Evolutionary conservation across 2,113 vertebrate species (phyloP), one percentile per base, ranked within the genome.

Genomic region (Zapus hudsonius): DNA sequence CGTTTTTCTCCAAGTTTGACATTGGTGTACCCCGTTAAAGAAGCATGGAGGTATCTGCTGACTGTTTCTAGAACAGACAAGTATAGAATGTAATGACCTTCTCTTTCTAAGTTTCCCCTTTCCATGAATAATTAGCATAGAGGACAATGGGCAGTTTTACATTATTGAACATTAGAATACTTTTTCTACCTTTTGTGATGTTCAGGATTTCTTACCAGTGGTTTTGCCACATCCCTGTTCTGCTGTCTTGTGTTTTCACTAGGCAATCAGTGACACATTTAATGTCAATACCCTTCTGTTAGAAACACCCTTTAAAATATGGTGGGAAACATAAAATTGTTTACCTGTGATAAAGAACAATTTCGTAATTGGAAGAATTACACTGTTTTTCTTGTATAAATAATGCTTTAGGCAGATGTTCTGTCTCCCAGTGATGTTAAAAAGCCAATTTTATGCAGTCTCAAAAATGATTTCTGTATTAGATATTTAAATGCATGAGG

Each of bases 401-500:
- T 95, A 92, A 93, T 88, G 93, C 94, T 82, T 86, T 90, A 70
- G 92, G 52, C 0, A 67, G 91, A 85, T 95, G 96, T 96, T 96
- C 96, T 95, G 93, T 93, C 75, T 90, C 59, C 57, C 38, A 76
- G 74, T 87, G 91, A 92, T 87, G 79, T 93, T 93, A 79, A 73
- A 95, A 84, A 95, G 81, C 59, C 87, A 91, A 96, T 94, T 87
- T 94, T 83, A 92, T 93, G 89, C 93, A 92, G 78, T 57, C 90
- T 92, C 93, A 94, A 94, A n/a, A 96, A 80, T 94, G 89, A 84
- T 93, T 95, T 95, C 93, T 98, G 95, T 97, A 94, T 95, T 97
- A 98, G 97, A 96, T 97, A 97, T 97, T 98, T 97, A 97, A 89
- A 95, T 98, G 97, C 97, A 97, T 97, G 98, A 96, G 97, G 95